phyloP scores from a whole-genome alignment of 2,113 vertebrate species.

The Lepidothrix coronata region DNA sequence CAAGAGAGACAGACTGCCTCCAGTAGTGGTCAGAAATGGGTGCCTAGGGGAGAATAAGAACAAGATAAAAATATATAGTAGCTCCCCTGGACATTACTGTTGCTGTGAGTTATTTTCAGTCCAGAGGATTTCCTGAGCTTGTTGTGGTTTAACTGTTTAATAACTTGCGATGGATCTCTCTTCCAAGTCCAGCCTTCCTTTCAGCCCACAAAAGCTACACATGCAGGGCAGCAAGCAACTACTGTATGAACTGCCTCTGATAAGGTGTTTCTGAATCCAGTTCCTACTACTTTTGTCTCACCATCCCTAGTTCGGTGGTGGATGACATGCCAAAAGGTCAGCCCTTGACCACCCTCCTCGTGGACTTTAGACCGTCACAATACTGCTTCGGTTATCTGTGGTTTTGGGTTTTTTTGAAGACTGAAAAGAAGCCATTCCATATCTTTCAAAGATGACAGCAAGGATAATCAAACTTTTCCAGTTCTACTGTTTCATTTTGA shows the following conservation, averaged over 20 bases:
- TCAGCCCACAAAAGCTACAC: not conserved
- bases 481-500: not conserved
- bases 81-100: not conserved
- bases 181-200: not conserved
- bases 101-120: constrained; percentile 35
- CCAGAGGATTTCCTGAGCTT: constrained; percentile 35
- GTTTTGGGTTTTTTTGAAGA: not conserved
- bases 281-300: not conserved
- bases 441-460: not conserved
- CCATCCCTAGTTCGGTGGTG: not conserved
- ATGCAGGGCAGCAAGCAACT: not conserved
- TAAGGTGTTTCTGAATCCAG: not conserved
- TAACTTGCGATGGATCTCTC: not conserved
- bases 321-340: not conserved
- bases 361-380: not conserved
- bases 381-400: not conserved
- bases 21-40: not conserved
- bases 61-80: not conserved
- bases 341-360: not conserved
- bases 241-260: not conserved
- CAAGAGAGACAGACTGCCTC: not conserved
- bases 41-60: not conserved
- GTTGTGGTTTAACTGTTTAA: constrained; percentile 17
- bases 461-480: not conserved
- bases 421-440: not conserved